These are phyloP conservation scores for Bovichtus variegatus DNA, from an alignment of 2,797 vertebrate genomes.

Conservation along the genomic window DNA sequence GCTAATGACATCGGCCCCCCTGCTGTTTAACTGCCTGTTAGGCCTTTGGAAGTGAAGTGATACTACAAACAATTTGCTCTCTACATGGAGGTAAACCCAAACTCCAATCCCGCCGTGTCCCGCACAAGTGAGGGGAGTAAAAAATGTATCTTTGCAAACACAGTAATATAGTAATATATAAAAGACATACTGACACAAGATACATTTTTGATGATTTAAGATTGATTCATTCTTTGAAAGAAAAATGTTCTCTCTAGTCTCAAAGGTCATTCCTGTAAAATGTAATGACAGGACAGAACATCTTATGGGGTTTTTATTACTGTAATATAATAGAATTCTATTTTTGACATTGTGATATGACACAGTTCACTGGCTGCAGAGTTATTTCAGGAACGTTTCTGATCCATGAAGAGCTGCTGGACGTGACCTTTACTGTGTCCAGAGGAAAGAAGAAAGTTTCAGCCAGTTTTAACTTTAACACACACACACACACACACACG, in stretches of 20 bases:
- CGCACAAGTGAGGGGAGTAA: no score
- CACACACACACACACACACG: no score
- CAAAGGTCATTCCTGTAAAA: not conserved
- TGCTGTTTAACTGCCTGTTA: no score
- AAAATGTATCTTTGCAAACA: no score
- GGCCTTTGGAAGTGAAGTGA: no score
- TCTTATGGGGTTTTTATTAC: not conserved
- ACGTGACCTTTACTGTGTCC: not conserved
- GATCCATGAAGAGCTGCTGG: not conserved
- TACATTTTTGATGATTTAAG: not conserved
- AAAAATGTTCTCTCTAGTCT: not conserved
- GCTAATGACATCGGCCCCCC: no score
- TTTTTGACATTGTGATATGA: not conserved
- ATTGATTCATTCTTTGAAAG: not conserved
- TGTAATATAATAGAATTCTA: not conserved
- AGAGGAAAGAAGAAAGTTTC: not conserved
- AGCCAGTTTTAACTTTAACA: not conserved
- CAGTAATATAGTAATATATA: no score
- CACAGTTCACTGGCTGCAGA: not conserved
- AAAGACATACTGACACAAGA: not conserved
- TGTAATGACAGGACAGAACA: not conserved
- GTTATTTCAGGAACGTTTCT: slow-evolving; percentile 2
- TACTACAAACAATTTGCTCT: no score
- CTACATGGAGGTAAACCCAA: no score
- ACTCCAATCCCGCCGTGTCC: no score